phyloP scores from a whole-genome alignment of 1,140 invertebrate species.

The Bradysia coprophila region DNA sequence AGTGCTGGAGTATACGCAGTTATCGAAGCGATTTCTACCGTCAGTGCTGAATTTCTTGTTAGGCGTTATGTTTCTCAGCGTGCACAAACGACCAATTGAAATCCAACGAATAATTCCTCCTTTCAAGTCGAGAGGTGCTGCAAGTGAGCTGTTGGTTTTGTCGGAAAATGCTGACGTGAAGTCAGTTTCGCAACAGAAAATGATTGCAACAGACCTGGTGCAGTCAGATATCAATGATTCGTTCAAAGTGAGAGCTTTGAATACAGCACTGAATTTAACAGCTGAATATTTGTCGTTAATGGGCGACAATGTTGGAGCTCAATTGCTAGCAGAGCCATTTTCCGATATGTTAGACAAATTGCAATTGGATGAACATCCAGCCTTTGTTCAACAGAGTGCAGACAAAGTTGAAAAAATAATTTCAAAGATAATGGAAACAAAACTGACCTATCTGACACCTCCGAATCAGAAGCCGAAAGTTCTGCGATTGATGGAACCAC shows the following conservation, averaged over 20 bases:
- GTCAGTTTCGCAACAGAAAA: too few species aligned
- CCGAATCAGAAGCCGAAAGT: constrained; percentile 57
- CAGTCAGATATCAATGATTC: constrained; percentile 29
- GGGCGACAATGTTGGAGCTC: constrained; percentile 23
- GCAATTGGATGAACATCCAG: constrained; percentile 40
- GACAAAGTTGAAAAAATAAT: constrained; percentile 12
- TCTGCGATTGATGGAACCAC: constrained; percentile 66
- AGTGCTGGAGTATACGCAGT: constrained; percentile 53
- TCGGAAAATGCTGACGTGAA: constrained; percentile 22
- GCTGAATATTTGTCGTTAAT: constrained; percentile 32
- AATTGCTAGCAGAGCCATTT: constrained; percentile 22
- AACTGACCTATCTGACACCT: constrained; percentile 25
- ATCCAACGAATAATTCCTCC: constrained; percentile 39
- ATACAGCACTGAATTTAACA: constrained; percentile 31
- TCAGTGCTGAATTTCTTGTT: constrained; percentile 57
- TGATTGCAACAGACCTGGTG: constrained; percentile 34
- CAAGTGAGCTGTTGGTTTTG: constrained; percentile 33
- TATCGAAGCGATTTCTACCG: constrained; percentile 69
- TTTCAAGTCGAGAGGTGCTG: constrained; percentile 33
- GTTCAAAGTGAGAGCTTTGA: constrained; percentile 38
- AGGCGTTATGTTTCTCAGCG: constrained; percentile 42
- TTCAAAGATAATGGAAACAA: constrained; percentile 1
- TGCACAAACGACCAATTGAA: constrained; percentile 32
- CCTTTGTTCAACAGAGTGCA: constrained; percentile 26
- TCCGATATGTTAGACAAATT: constrained; percentile 27